Evolutionary conservation across 2,888 invertebrate species (phyloP), one percentile per base, ranked within the genome.

Genomic region (Synergus laeviventris): DNA sequence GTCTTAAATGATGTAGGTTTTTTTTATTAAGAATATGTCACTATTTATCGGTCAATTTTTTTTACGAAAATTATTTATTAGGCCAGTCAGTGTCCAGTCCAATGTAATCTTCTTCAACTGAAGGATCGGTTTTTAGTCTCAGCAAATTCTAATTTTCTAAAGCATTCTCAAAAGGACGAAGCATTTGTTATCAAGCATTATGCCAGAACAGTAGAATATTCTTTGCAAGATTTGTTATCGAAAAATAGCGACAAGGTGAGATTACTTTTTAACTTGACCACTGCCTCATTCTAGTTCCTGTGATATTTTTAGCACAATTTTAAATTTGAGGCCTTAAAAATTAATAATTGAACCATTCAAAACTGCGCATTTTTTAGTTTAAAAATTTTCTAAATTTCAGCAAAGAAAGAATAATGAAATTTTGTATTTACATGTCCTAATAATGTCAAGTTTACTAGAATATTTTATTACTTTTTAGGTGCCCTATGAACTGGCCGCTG

Each of bases 231-330:
- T 76, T 86, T 91, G 81, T 79, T 91, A 24, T 86, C 85, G 24
- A 91, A 91, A 82, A 91, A 91, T 81, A 86, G 87, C 54, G 91
- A 91, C 81, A 91, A 91, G 86, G 91, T 45, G 16, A 31, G 7
- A 31, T 31, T 31, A 31, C 31, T 31, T 31, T 31, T 31, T 31
- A 31, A 31, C 31, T 31, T 31, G 5, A 31, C 4, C 31, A 31
- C 5, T 31, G 7, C 31, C 31, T 31, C 5, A 31, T 31, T 31
- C 4, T 31, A 31, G 31, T 31, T 31, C 5, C 5, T 31, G 31
- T 31, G 31, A 31, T 31, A 31, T 2, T 31, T 31, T 31, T 31
- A 4, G 31, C 31, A 31, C 31, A 31, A 31, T 31, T 31, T 31
- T 31, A 31, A 31, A 31, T 31, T 31, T 31, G 31, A 31, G 31